Base-by-base conservation (phyloP, 2,888 invertebrate genomes). In the Toxonevra muliebris region DNA sequence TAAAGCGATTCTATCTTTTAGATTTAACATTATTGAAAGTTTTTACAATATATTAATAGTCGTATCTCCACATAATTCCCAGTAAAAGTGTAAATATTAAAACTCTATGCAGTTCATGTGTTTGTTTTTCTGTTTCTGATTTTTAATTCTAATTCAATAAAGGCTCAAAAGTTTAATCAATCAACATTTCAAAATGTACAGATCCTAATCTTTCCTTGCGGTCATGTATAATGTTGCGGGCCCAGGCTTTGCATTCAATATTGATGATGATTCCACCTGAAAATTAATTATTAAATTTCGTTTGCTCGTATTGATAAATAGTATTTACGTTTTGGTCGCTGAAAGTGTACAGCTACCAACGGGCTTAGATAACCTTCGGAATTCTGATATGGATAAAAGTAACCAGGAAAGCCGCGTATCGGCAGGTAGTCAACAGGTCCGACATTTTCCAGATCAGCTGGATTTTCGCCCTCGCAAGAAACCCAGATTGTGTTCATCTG, bases 381-480 rank as follows among this genome's bases (percentile, higher is more conserved):
- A 83, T 95, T 95, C 77, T 91, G 90, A 83, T 91, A 96, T 0
- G 96, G 96, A 87, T 93, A 96, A 86, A 93, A 96, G 82, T 93
- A 95, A 1, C 94, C 94, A 0, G 95, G 94, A 82, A 95, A 95
- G 64, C 96, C 95, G 76, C 90, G 89, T 76, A 90, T 88, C 0
- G 95, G 95, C 74, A 90, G 87, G 86, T 96, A 96, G 70, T 89
- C 87, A 71, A 97, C 88, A 2, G 92, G 90, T 0, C 97, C 97
- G 73, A 97, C 89, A 84, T 96, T 94, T 85, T 98, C 97, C 69
- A 92, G 88, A 86, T 97, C 97, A 0, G 94, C 93, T 0, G 96
- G 93, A 85, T 94, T 95, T 88, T 97, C 97, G 58, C 98, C 98
- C 78, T 94, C 92, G 83, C 98, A 98, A 8, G 94, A 93, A 13